Conservation (phyloP, 2,888 invertebrate genomes). For the Lepas anatifera region DNA sequence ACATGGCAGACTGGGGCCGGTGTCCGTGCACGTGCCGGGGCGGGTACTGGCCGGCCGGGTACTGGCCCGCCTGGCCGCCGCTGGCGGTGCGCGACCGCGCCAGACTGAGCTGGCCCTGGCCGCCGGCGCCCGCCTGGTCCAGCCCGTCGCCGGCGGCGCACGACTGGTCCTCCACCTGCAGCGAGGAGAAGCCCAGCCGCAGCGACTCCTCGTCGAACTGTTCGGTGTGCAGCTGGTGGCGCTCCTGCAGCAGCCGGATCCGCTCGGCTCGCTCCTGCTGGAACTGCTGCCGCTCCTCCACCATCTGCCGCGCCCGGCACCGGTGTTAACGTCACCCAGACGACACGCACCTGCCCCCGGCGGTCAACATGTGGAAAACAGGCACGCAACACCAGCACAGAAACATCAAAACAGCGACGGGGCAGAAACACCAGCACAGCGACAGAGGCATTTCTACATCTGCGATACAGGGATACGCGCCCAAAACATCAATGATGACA, state of each 20-base stretch:
- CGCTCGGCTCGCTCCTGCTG: conserved; percentile 81
- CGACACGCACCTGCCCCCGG: too few relatives aligned
- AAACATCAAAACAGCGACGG: too few relatives aligned
- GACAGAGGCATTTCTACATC: too few relatives aligned
- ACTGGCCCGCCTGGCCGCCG: background rate
- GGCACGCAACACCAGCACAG: too few relatives aligned
- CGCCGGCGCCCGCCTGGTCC: background rate
- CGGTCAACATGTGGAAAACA: too few relatives aligned
- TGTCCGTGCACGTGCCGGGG: conserved; percentile 7
- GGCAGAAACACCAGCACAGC: too few relatives aligned
- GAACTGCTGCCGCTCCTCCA: conserved; percentile 81
- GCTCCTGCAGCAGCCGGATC: conserved; percentile 74
- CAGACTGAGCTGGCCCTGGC: background rate
- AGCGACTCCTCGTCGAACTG: conserved; percentile 92
- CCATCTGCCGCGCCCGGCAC: conserved; percentile 54
- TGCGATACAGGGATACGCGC: too few relatives aligned
- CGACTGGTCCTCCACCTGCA: conserved; percentile 10
- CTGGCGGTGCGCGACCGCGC: background rate
- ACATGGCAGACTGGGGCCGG: conserved; percentile 6
- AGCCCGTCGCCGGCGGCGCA: background rate
- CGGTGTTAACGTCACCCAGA: too few relatives aligned
- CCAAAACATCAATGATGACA: too few relatives aligned
- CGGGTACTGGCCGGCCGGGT: conserved; percentile 10
- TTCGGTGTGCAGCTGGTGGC: conserved; percentile 78
- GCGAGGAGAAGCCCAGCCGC: conserved; percentile 60